Evolutionary conservation across 2,888 invertebrate genomes (phyloP).

Genomic region (Mimachlamys varia): DNA sequence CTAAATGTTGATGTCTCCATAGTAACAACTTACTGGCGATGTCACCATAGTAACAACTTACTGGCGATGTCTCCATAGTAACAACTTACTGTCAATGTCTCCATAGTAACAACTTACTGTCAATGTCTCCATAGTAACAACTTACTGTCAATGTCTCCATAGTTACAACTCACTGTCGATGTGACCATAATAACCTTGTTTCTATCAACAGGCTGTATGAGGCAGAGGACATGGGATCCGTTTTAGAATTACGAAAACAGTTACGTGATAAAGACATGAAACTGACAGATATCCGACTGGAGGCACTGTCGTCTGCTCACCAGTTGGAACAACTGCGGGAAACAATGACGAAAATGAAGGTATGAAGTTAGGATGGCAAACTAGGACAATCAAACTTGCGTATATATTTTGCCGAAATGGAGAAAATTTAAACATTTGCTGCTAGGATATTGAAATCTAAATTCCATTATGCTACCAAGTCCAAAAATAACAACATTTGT

Average conservation of each 20-base stretch:
- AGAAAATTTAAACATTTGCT: not conserved
- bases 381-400: not conserved
- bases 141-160: too few species aligned
- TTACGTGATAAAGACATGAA: slow-evolving; percentile 97
- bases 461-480: too few species aligned
- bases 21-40: too few species aligned
- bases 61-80: too few species aligned
- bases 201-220: slow-evolving; percentile 71
- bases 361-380: slow-evolving; percentile 77
- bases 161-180: not conserved
- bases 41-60: too few species aligned
- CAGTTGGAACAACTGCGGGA: slow-evolving; percentile 98
- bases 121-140: too few species aligned
- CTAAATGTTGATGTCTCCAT: too few species aligned
- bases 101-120: too few species aligned
- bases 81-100: too few species aligned
- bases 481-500: too few species aligned
- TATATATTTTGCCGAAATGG: not conserved
- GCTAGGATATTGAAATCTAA: too few species aligned
- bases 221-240: slow-evolving; percentile 83
- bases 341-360: slow-evolving; percentile 98
- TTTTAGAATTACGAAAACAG: slow-evolving; percentile 93
- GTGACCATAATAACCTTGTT: slow-evolving; percentile 3
- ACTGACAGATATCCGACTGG: slow-evolving; percentile 96
- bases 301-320: slow-evolving; percentile 97